Evolutionary conservation across 37 sponge, comb jelly and placozoan species (phyloP), one percentile per base, ranked within the genome.

Genomic region (Amphimedon queenslandica): DNA sequence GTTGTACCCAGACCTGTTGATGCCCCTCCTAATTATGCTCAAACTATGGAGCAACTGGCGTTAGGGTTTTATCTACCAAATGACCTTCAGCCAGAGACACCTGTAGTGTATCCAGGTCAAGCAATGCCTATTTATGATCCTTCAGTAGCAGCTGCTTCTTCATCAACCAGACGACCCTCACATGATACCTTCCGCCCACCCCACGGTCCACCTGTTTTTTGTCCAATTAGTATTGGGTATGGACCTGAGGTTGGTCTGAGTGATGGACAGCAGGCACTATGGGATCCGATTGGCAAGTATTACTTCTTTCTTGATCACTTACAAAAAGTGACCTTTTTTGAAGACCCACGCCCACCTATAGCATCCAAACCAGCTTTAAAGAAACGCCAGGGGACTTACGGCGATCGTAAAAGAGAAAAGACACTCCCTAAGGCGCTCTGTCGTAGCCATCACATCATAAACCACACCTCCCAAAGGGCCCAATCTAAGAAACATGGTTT

Each of bases 111-210:
- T 25, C 41, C 75, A 24, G 61, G 61, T 37, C 35, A 13, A 61
- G 67, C 75, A 2, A 57, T 89, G 23, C 80, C 80, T 23, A 55
- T 76, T 29, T 89, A 83, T 33, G 72, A 83, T 67, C 84, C 90
- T 10, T 58, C 43, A 29, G n/a, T n/a, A n/a, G 80, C 84, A 31
- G 42, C 82, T 35, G 47, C 81, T n/a, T 77, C 85, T 0, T 84
- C 84, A 47, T 64, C 69, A 1, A 69, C 51, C 31, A 55, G 67
- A 27, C 34, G 88, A 38, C 70, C 78, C 27, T 63, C 33, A 27
- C 77, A 87, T 38, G 88, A 87, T 61, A 87, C 82, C 38, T 87
- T 82, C 67, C 72, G 55, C n/a, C 88, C 88, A 21, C 88, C 88
- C 0, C 68, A 77, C 55, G 88, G 88, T 23, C 88, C 78, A 35